Conservation (phyloP, 2,113 vertebrate genomes). For the Xiphias gladius region DNA sequence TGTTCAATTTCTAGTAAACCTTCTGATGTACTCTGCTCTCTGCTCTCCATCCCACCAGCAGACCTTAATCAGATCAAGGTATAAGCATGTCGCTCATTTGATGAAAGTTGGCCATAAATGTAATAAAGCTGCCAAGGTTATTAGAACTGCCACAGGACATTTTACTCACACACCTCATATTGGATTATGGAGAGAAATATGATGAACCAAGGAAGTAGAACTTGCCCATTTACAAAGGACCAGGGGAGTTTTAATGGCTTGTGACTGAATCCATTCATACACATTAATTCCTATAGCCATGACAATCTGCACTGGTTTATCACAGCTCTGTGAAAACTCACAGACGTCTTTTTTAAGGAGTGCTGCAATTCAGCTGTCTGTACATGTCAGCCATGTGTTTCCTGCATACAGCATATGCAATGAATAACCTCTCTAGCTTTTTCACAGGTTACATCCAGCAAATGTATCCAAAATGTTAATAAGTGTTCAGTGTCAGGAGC, state of each 20-base stretch:
- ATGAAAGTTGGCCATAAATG: constrained; percentile 77
- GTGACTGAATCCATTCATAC: constrained; percentile 70
- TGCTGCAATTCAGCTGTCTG: neutral
- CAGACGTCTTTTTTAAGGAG: neutral
- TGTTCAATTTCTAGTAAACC: constrained; percentile 41
- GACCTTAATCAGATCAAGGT: constrained; percentile 72
- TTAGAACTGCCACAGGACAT: constrained; percentile 80
- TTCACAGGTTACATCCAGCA: neutral
- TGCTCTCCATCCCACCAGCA: constrained; percentile 40
- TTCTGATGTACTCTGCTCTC: constrained; percentile 32
- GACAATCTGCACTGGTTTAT: constrained; percentile 32
- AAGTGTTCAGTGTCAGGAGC: neutral
- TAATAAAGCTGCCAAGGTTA: constrained; percentile 80
- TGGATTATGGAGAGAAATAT: constrained; percentile 76
- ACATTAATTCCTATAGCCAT: constrained; percentile 59
- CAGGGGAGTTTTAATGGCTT: constrained; percentile 66
- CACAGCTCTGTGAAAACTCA: constrained; percentile 14
- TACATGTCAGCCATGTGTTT: constrained; percentile 5
- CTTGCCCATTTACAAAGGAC: constrained; percentile 64
- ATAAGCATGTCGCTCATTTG: constrained; percentile 70
- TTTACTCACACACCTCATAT: constrained; percentile 74
- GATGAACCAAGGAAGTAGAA: constrained; percentile 66
- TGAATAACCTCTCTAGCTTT: neutral
- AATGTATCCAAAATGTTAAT: neutral
- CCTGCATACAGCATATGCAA: neutral